Conservation (phyloP, 2,797 vertebrate genomes). For the Crocidura indochinensis region DNA sequence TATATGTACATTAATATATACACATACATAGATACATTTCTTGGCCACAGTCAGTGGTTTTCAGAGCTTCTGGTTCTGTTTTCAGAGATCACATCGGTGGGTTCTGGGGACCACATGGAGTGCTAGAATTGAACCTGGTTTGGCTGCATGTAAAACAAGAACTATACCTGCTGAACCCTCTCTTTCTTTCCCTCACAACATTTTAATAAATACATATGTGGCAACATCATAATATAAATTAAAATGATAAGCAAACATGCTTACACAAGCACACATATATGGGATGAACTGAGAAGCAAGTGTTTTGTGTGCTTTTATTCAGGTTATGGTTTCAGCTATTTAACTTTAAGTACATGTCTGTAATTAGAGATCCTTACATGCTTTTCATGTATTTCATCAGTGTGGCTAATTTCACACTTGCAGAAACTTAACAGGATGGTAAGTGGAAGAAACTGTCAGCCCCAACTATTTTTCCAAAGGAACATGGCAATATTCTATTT, state of each 20-base stretch:
- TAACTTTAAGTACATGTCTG: not conserved
- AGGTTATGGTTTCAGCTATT: constrained; percentile 47
- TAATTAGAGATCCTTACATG: not conserved
- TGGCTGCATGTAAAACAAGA: too few species aligned
- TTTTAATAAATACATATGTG: not conserved
- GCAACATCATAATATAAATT: too few species aligned
- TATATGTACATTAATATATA: too few species aligned
- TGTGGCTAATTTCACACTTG: not conserved
- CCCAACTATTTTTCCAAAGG: not conserved
- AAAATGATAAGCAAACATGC: too few species aligned
- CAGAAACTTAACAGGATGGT: constrained; percentile 12
- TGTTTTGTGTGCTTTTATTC: not conserved
- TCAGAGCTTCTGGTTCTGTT: too few species aligned
- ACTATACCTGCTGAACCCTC: too few species aligned
- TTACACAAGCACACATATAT: not conserved
- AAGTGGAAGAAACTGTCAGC: not conserved
- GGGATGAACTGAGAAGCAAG: not conserved
- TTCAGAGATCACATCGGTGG: too few species aligned
- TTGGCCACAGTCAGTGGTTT: too few species aligned
- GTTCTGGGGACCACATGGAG: too few species aligned
- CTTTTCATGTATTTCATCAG: constrained; percentile 15
- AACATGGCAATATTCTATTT: constrained; percentile 52
- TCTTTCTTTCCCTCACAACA: too few species aligned
- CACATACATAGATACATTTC: too few species aligned
- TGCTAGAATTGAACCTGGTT: too few species aligned